Base-by-base conservation (phyloP, 2,888 invertebrate genomes). In the Dyspetes luteomarginatus region DNA sequence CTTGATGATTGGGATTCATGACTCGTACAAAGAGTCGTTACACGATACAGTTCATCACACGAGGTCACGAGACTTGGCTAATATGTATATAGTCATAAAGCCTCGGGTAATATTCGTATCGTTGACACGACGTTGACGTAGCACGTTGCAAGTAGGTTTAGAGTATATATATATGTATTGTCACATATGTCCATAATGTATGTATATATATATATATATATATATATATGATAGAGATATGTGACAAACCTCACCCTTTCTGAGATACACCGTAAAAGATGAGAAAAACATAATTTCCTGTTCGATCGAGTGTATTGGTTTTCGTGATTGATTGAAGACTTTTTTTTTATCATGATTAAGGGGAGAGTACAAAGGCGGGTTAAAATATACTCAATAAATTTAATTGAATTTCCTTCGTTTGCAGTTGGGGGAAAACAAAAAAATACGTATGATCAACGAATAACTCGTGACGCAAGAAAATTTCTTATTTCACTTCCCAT, bases 1-100 rank as follows among this genome's bases (percentile, higher is more conserved):
- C 71, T 60, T 52, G 48, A n/a, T 74, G 58, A 82, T 82, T 76
- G 55, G 76, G 50, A 76, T 79, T 82, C 82, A 76, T 78, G 82
- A 60, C 82, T 71, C 71, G 82, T 78, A 78, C 67, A 9, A 64
- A 65, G 74, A 30, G 30, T 36, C 41, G 74, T 75, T 79, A 79
- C 65, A 79, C 74, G 75, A 71, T 79, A 75, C 75, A 67, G 45
- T 80, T 65, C 52, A 67, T 67, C 30, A 15, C 17, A 45, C 52
- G 71, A 80, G 80, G 75, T 71, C 80, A 75, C 43, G 41, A 67
- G 50, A 60, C 75, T 67, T 52, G 65, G 30, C 55, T 36, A 55
- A 71, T 45, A 67, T 28, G 67, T 12, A 52, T 30, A 50, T 30
- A 43, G 0, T 17, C 5, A 58, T 41, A 52, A 22, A 58, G n/a